Evolutionary conservation across 2,797 vertebrate genomes (phyloP).

Genomic region (Sebastes elongatus): DNA sequence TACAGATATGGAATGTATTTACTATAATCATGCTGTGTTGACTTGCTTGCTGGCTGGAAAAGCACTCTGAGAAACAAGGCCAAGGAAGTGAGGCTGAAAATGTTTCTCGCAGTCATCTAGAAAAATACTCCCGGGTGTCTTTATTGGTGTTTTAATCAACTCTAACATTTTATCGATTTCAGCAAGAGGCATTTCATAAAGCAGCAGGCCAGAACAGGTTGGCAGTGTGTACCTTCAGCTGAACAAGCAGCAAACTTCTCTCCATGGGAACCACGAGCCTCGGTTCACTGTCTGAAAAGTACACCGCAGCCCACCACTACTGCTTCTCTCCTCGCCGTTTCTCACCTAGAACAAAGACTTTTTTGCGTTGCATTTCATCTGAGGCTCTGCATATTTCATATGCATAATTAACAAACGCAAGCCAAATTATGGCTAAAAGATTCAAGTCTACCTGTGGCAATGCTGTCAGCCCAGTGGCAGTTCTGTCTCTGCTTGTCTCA

Average conservation of each 20-base stretch:
- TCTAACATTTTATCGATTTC: constrained; percentile 77
- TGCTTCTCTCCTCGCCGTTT: neutral
- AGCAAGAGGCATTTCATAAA: constrained; percentile 76
- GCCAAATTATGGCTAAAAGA: constrained; percentile 45
- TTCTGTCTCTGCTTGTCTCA: constrained; percentile 52
- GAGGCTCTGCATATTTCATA: constrained; percentile 37
- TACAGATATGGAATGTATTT: constrained; percentile 7
- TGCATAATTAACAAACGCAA: constrained; percentile 60
- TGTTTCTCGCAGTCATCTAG: constrained; percentile 42
- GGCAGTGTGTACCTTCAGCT: constrained; percentile 62
- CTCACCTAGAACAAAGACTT: neutral
- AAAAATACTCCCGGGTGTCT: constrained; percentile 65
- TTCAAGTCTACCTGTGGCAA: constrained; percentile 47
- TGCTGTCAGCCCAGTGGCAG: constrained; percentile 29
- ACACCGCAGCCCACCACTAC: neutral
- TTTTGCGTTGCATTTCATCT: constrained; percentile 17
- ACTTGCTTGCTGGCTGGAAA: constrained; percentile 12
- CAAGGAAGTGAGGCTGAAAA: constrained; percentile 28
- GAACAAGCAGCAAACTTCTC: constrained; percentile 65
- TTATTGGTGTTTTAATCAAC: constrained; percentile 80
- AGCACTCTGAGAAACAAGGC: constrained; percentile 24
- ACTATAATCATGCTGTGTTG: constrained; percentile 12
- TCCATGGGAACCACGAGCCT: constrained; percentile 40
- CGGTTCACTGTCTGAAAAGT: neutral
- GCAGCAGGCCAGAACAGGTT: constrained; percentile 65